phyloP scores from a whole-genome alignment of 2,888 invertebrate genomes.

The Hedychridium roseum region DNA sequence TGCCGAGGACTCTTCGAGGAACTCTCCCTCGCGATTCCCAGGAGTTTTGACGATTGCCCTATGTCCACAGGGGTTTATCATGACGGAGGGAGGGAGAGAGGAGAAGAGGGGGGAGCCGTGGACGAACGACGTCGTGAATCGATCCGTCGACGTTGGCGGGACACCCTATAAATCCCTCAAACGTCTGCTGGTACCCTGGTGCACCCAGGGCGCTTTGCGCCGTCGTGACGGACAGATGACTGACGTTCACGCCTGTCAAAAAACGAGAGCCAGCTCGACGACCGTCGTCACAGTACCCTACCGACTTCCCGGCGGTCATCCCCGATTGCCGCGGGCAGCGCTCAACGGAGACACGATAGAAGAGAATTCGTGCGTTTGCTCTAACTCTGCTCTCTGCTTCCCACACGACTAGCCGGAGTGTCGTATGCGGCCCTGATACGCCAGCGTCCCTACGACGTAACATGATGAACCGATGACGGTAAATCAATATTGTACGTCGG shows the following conservation, averaged over 20 bases:
- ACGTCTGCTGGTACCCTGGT: conserved; percentile 62
- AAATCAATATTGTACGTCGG: conserved; percentile 54
- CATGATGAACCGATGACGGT: conserved; percentile 62
- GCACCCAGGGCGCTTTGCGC: conserved; percentile 55
- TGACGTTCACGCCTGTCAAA: conserved; percentile 44
- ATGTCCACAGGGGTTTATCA: neutral
- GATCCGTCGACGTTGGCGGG: conserved; percentile 33
- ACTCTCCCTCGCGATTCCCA: too few relatives aligned
- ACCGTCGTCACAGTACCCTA: neutral
- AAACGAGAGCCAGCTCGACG: conserved; percentile 2
- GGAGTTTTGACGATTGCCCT: too few relatives aligned
- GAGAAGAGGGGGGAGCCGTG: too few relatives aligned
- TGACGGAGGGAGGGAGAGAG: neutral
- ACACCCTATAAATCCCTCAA: conserved; percentile 61
- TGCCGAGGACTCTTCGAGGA: too few relatives aligned
- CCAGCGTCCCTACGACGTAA: conserved; percentile 60
- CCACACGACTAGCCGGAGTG: conserved; percentile 26
- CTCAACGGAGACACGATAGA: neutral
- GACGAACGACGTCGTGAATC: conserved; percentile 20
- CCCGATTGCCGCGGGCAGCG: neutral
- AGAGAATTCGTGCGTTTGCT: conserved; percentile 10
- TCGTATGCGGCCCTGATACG: conserved; percentile 56
- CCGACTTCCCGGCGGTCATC: too few relatives aligned
- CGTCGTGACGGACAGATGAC: conserved; percentile 63
- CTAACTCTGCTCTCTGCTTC: conserved; percentile 4